Evolutionary conservation across 2,797 vertebrate species (phyloP).

Genomic region (Decapterus maruadsi): DNA sequence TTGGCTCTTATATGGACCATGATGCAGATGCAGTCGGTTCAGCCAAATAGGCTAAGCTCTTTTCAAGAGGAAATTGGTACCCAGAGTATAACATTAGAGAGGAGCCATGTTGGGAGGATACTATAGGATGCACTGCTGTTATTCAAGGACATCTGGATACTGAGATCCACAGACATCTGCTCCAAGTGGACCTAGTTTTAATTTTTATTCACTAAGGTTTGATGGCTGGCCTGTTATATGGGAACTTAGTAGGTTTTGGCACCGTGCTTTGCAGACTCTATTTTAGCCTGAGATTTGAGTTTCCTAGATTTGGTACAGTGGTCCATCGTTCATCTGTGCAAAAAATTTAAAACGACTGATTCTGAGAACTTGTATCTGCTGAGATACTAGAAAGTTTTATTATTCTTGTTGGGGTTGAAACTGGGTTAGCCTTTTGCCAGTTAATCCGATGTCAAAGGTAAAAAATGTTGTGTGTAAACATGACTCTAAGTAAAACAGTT

Average conservation of each 20-base stretch:
- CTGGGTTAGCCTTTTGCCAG: not conserved
- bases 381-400: not conserved
- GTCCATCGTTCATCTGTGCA: not conserved
- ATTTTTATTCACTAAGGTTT: not conserved
- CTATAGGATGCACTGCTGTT: not conserved
- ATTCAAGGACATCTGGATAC: too few species aligned
- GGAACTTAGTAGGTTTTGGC: not conserved
- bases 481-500: not conserved
- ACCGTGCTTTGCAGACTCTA: not conserved
- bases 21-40: not conserved
- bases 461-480: constrained; percentile 4
- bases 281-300: not conserved
- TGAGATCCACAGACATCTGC: not conserved
- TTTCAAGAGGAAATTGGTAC: not conserved
- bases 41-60: not conserved
- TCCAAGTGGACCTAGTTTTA: not conserved
- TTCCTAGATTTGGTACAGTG: not conserved
- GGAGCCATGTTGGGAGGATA: not conserved
- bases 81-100: not conserved
- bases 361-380: not conserved
- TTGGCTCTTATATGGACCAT: not conserved
- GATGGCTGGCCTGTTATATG: not conserved
- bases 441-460: constrained; percentile 1
- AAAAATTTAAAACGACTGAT: not conserved
- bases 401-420: not conserved